These are phyloP conservation scores for Polydrusus tereticollis DNA, from an alignment of 2,888 invertebrate genomes.

Conservation along the genomic window DNA sequence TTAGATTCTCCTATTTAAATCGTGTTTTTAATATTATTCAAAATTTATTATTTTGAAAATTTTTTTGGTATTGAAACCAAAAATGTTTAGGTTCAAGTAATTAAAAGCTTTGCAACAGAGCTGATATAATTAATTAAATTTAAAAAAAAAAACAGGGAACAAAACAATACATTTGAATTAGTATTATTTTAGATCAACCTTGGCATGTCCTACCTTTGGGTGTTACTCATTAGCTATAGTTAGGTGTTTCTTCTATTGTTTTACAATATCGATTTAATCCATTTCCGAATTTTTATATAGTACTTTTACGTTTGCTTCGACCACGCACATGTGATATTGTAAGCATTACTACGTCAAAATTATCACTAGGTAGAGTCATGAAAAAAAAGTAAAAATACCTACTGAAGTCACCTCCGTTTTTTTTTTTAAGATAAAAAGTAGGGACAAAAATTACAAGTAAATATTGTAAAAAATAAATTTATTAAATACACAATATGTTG, in stretches of 20 bases:
- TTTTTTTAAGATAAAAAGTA: neutral
- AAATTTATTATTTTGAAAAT: no score
- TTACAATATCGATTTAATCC: conserved; percentile 6
- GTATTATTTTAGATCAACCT: neutral
- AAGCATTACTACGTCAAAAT: no score
- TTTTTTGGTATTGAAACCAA: no score
- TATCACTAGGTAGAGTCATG: no score
- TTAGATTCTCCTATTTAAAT: no score
- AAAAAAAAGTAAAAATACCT: no score
- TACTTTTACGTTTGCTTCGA: neutral
- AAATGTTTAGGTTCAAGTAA: no score
- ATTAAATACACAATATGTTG: neutral
- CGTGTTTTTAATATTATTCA: no score
- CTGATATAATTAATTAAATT: no score
- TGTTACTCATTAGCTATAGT: conserved; percentile 8
- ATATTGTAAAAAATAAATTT: conserved; percentile 2
- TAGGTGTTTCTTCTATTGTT: conserved; percentile 14
- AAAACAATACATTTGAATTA: neutral
- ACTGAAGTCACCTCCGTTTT: neutral
- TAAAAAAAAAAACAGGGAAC: neutral
- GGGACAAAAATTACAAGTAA: neutral
- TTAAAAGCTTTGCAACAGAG: neutral
- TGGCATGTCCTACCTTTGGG: conserved; percentile 12
- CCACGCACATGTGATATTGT: neutral
- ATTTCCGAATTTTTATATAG: neutral